Conservation (phyloP, 2,888 invertebrate genomes). For the Agriopis leucophaearia region DNA sequence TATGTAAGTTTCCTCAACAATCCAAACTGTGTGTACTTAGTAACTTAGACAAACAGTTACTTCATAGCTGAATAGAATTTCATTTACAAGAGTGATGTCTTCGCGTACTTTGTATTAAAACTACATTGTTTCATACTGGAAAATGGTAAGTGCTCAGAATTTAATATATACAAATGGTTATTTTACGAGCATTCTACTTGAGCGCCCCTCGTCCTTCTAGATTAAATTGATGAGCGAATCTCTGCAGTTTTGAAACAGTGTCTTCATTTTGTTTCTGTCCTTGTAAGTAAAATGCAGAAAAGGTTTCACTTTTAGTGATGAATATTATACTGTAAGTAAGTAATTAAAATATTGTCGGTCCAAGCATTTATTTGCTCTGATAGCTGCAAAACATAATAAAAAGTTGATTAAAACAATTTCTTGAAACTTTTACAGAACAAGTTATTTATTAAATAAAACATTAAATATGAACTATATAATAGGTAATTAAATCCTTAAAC, state of each 20-base stretch:
- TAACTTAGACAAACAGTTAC: constrained; percentile 32
- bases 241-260: constrained; percentile 3
- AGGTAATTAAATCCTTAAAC: no score
- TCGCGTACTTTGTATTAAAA: constrained; percentile 24
- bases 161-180: constrained; percentile 28
- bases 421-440: no score
- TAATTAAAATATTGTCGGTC: no score
- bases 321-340: no score
- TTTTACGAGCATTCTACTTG: constrained; percentile 23
- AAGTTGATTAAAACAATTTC: no score
- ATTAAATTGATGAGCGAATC: constrained; percentile 25
- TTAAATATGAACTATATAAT: no score
- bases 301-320: no score
- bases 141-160: constrained; percentile 23
- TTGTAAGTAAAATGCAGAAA: background rate
- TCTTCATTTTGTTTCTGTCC: background rate
- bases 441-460: no score
- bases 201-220: constrained; percentile 4
- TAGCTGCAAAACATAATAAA: no score
- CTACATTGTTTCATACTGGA: constrained; percentile 29
- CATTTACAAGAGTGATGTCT: constrained; percentile 26
- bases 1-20: no score
- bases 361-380: no score
- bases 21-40: constrained; percentile 21
- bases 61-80: constrained; percentile 27